Evolutionary conservation across 2,888 invertebrate species (phyloP).

Genomic region (Clitarchus hookeri): DNA sequence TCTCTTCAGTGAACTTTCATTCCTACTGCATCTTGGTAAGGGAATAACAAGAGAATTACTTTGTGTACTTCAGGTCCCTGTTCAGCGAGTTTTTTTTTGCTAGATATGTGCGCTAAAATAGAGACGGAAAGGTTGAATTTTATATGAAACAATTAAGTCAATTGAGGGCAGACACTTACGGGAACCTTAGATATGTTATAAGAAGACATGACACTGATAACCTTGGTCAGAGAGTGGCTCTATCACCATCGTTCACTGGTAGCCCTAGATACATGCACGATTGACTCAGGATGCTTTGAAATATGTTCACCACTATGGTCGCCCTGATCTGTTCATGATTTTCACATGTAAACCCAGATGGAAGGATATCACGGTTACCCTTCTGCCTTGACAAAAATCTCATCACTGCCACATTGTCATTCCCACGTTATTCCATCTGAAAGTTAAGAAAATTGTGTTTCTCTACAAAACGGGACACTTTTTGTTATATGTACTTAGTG

Average conservation of each 20-base stretch:
- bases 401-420: constrained; percentile 47
- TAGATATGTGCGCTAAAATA: constrained; percentile 47
- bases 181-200: constrained; percentile 43
- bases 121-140: constrained; percentile 40
- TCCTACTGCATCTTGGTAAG: constrained; percentile 43
- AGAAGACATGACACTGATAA: constrained; percentile 33
- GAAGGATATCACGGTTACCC: constrained; percentile 46
- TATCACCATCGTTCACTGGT: constrained; percentile 48
- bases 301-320: constrained; percentile 50
- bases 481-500: constrained; percentile 37
- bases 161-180: constrained; percentile 44
- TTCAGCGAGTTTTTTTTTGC: constrained; percentile 47
- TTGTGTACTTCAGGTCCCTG: constrained; percentile 42
- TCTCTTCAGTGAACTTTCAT: constrained; percentile 43
- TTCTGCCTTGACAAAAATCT: constrained; percentile 43
- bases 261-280: constrained; percentile 52
- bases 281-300: constrained; percentile 50
- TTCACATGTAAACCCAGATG: constrained; percentile 51
- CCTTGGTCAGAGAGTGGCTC: constrained; percentile 43
- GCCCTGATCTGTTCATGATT: constrained; percentile 51
- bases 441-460: constrained; percentile 43
- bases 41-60: constrained; percentile 27
- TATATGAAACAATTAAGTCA: constrained; percentile 35
- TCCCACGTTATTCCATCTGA: constrained; percentile 46
- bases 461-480: constrained; percentile 43